A percentile compares a stretch with the other conserved stretches of the same genome.
These are phyloP conservation scores for Corythornis vintsioides DNA, from an alignment of 2,113 vertebrate species.

Conservation along the genomic window DNA sequence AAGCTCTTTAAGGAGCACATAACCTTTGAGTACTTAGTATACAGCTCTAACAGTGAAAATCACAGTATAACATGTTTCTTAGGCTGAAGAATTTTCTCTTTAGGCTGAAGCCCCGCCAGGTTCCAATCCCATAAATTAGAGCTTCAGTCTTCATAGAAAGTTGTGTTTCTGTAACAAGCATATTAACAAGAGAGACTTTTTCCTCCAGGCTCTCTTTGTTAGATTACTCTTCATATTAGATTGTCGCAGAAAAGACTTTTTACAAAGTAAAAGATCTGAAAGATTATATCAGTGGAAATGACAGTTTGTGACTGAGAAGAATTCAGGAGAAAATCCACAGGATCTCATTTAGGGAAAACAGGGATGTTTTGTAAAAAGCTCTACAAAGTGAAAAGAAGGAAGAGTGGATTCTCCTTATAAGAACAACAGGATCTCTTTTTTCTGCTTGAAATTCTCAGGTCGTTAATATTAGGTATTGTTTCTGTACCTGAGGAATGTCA, in stretches of 20 bases:
- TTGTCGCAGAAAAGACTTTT: not conserved
- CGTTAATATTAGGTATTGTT: not conserved
- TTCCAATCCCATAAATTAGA: not conserved
- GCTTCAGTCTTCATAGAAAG: not conserved
- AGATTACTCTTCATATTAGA: not conserved
- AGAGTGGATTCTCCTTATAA: not conserved
- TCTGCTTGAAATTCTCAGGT: not conserved
- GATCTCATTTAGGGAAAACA: not conserved
- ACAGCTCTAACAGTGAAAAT: not conserved
- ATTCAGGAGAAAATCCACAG: not conserved
- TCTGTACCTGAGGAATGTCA: not conserved
- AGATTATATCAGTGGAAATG: not conserved
- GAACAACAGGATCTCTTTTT: not conserved
- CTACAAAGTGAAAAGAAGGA: not conserved
- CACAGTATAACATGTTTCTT: slow-evolving; percentile 20
- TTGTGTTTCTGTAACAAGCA: not conserved
- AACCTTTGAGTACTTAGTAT: slow-evolving; percentile 72
- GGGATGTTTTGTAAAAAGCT: not conserved
- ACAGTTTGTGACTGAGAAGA: not conserved
- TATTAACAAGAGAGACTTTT: not conserved
- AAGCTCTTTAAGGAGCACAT: slow-evolving; percentile 78
- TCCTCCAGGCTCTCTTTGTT: not conserved
- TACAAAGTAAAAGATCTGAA: not conserved
- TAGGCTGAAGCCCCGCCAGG: slow-evolving; percentile 38
- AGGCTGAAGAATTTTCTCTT: slow-evolving; percentile 74